Conservation (phyloP, 1,140 invertebrate genomes). For the Diprion similis region DNA sequence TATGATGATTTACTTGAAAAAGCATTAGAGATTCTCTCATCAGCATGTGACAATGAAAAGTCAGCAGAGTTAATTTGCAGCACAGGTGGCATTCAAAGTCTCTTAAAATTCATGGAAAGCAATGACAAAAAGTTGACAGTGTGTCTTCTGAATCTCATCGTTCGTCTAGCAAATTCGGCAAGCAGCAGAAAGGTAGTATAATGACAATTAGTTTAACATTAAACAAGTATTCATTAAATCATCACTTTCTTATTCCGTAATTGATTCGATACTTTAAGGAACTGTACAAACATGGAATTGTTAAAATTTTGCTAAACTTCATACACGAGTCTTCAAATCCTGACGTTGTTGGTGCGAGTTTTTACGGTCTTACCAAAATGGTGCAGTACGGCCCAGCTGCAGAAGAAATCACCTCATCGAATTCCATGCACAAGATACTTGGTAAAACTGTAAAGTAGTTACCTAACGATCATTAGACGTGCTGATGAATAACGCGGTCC, state of each 20-base stretch:
- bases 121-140: constrained; percentile 25
- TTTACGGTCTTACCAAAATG: constrained; percentile 44
- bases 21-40: constrained; percentile 34
- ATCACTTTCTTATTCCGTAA: neutral
- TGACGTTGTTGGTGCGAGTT: constrained; percentile 32
- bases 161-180: constrained; percentile 33
- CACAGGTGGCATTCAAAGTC: constrained; percentile 32
- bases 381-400: constrained; percentile 34
- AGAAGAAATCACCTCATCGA: constrained; percentile 33
- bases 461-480: neutral
- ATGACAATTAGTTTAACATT: neutral
- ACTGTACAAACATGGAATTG: constrained; percentile 35
- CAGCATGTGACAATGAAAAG: constrained; percentile 38
- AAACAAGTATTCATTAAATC: neutral
- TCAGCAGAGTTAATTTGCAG: constrained; percentile 38
- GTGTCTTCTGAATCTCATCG: constrained; percentile 36
- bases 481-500: no score
- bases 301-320: constrained; percentile 35
- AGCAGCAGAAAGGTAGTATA: constrained; percentile 44
- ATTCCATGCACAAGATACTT: constrained; percentile 34
- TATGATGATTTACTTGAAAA: constrained; percentile 44
- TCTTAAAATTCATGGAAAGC: constrained; percentile 42
- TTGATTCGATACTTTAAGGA: constrained; percentile 25
- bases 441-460: constrained; percentile 27
- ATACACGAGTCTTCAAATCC: constrained; percentile 28